Base-by-base conservation (phyloP, 2,888 invertebrate genomes). In the Branchipolynoe longqiensis region DNA sequence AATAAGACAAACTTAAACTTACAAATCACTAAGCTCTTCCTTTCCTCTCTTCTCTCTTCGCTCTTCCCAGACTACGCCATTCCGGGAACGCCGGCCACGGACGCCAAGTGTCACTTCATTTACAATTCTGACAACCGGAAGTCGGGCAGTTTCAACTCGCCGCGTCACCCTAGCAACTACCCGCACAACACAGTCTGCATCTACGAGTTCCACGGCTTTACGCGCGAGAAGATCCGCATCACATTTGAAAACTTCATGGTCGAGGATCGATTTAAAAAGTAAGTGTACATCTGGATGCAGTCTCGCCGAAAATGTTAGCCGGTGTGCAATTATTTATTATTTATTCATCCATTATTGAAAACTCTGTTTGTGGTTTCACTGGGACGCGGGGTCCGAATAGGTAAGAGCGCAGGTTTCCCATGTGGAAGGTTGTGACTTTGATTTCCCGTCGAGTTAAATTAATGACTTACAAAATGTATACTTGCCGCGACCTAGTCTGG, bases 71-170 rank as follows among this genome's bases (percentile, higher is more conserved):
- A 98, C 94, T 98, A 98, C 94, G 97, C 97, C 90, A 97, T 98
- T 92, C 98, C 98, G 83, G 98, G 98, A 78, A 98, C 98, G 0
- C 97, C 98, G 36, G 97, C 98, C 36, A 97, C 98, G 6, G 97
- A 97, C 91, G 96, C 91, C 69, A 91, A 92, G 86, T 99, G 98
- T 94, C 96, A 96, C 87, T 99, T 98, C 94, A 96, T 97, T 18
- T 99, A 98, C 94, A 96, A 92, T 88, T 92, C 91, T 78, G 88
- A 89, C 4, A 83, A 85, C 8, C 59, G 38, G 14, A 90, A 91
- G 18, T 87, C 88, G n/a, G 94, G 94, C 0, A 90, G 89, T 38
- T 97, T 98, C 94, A 99, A 99, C 94, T 98, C 98, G 84, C 98
- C 98, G 33, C 96, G 98, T 87, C 90, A 93, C 86, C 94, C 93